Evolutionary conservation across 2,888 invertebrate genomes (phyloP).

Genomic region (Stomorhina lunata): DNA sequence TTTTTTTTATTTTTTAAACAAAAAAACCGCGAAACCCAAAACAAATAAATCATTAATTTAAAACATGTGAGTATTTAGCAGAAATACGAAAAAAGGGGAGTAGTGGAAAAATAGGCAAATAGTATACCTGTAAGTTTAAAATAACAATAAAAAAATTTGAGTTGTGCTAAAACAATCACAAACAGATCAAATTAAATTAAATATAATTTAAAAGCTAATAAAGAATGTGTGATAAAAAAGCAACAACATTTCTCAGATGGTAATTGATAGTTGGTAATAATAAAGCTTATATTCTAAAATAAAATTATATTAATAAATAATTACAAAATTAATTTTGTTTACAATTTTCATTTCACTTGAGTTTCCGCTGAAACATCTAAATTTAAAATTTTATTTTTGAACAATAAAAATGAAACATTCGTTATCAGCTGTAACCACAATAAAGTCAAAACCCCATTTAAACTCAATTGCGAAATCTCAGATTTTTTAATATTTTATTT

Average conservation of each 20-base stretch:
- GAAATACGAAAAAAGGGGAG: background rate
- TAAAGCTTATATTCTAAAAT: background rate
- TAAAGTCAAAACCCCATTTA: background rate
- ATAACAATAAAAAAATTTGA: constrained; percentile 12
- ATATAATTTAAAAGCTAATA: constrained; percentile 16
- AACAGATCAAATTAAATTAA: constrained; percentile 37
- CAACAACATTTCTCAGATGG: constrained; percentile 12
- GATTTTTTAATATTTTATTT: too few species aligned
- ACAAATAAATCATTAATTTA: background rate
- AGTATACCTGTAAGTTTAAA: background rate
- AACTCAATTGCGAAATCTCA: constrained; percentile 28
- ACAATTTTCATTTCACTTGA: background rate
- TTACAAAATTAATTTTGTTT: background rate
- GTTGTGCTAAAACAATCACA: constrained; percentile 4
- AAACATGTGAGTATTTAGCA: constrained; percentile 27
- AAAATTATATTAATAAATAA: background rate
- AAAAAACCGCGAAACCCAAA: constrained; percentile 3
- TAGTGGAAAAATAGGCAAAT: background rate
- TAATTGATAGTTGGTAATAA: constrained; percentile 9
- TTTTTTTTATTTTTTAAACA: background rate
- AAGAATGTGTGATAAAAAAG: background rate
- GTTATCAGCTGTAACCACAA: constrained; percentile 16
- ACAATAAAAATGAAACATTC: background rate
- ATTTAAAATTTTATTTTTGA: background rate
- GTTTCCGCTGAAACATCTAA: background rate